Percentiles rank a stretch among this genome's conserved stretches.
Conservation (phyloP, 2,888 invertebrate species). For the Tyria jacobaeae region DNA sequence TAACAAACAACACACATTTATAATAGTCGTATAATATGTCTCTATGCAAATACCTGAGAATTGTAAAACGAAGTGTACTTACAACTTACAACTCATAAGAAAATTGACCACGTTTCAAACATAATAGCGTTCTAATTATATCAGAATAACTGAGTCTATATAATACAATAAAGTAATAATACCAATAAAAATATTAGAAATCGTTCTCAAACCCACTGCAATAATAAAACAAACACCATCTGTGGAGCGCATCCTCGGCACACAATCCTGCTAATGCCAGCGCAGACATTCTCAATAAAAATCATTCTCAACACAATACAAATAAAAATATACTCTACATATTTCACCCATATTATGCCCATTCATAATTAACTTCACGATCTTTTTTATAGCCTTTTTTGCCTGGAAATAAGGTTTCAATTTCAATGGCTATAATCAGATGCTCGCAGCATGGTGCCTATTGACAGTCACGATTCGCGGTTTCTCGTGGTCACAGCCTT, state of each 20-base stretch:
- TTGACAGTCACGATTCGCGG: conserved; percentile 53
- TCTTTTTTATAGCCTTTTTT: conserved; percentile 30
- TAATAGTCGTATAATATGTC: too few species aligned
- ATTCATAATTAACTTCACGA: conserved; percentile 26
- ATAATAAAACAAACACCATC: conserved; percentile 69
- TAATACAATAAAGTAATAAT: neutral
- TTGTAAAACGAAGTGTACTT: too few species aligned
- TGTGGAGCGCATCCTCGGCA: conserved; percentile 60
- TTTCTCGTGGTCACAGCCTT: conserved; percentile 60
- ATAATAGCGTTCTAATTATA: too few species aligned
- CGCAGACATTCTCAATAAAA: conserved; percentile 75
- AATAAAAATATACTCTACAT: conserved; percentile 50
- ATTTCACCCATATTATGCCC: conserved; percentile 46
- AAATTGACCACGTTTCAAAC: too few species aligned
- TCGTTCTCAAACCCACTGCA: conserved; percentile 47
- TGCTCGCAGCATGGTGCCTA: conserved; percentile 30
- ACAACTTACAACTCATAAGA: too few species aligned
- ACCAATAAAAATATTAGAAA: conserved; percentile 26
- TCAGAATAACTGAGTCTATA: neutral
- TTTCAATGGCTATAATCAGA: conserved; percentile 23
- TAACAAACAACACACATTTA: too few species aligned
- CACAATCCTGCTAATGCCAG: conserved; percentile 72
- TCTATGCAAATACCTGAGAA: too few species aligned
- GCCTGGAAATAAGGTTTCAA: conserved; percentile 27
- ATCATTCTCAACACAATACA: conserved; percentile 64